Evolutionary conservation across 1,140 invertebrate species (phyloP).

Genomic region (Lepidurus apus): DNA sequence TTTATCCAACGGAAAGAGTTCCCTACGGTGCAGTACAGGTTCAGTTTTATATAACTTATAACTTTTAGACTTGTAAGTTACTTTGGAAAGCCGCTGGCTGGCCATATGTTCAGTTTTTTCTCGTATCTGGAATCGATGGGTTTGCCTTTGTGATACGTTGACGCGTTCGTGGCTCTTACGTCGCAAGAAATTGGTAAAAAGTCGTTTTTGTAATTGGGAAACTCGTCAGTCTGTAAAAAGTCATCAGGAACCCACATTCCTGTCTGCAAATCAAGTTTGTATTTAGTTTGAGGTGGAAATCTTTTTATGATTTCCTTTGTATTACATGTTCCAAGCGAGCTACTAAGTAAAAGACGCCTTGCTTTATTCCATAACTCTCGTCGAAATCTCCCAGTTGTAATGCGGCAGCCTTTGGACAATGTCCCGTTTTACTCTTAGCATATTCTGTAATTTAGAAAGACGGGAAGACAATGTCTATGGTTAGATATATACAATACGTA

Average conservation of each 20-base stretch:
- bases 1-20: background rate
- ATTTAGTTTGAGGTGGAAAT: background rate
- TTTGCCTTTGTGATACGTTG: background rate
- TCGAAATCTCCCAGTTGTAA: too few species aligned
- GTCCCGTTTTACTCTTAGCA: too few species aligned
- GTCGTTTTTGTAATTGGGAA: background rate
- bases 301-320: background rate
- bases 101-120: background rate
- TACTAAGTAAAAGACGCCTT: background rate
- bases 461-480: too few species aligned
- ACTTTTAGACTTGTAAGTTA: background rate
- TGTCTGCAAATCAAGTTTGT: background rate
- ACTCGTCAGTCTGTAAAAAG: background rate
- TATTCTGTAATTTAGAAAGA: too few species aligned
- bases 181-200: constrained; percentile 1
- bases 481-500: too few species aligned
- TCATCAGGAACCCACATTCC: background rate
- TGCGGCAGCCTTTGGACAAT: too few species aligned
- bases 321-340: background rate
- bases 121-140: background rate
- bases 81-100: background rate
- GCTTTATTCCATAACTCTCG: background rate
- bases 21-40: background rate
- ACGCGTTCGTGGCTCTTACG: background rate
- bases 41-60: background rate